Evolutionary conservation across 2,888 invertebrate genomes (phyloP), one percentile per base, ranked within the genome.

Genomic region (Mythimna pallens): DNA sequence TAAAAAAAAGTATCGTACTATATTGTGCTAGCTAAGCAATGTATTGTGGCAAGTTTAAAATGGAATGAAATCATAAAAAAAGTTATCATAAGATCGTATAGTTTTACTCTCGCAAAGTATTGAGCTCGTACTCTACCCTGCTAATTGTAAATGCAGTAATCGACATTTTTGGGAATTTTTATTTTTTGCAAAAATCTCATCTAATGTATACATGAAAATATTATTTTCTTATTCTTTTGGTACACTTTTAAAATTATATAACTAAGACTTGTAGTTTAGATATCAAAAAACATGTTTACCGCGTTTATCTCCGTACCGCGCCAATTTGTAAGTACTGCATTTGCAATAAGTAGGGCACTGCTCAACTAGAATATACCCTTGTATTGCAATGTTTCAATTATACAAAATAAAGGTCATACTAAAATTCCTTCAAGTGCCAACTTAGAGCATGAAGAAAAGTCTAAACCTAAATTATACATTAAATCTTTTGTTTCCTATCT

Each of bases 291-390:
- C n/a, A n/a, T n/a, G n/a, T n/a, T n/a, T n/a, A n/a, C n/a, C n/a
- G n/a, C n/a, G n/a, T n/a, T n/a, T n/a, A n/a, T n/a, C n/a, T n/a
- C n/a, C n/a, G n/a, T n/a, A n/a, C n/a, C n/a, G n/a, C n/a, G n/a
- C n/a, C n/a, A n/a, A n/a, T n/a, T n/a, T n/a, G n/a, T n/a, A n/a
- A n/a, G n/a, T n/a, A n/a, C n/a, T n/a, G n/a, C n/a, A n/a, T n/a
- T n/a, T n/a, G n/a, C n/a, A n/a, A n/a, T n/a, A n/a, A n/a, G n/a
- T n/a, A n/a, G n/a, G n/a, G n/a, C n/a, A n/a, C 40, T 80, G 22
- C 34, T 66, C 66, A 43, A 12, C 30, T 52, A 57, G 20, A 61
- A 36, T 47, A 59, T n/a, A 22, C 47, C 34, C 36, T 79, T 22
- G 34, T 4, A 47, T n/a, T 22, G 3, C 59, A 70, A 55, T 30